phyloP scores from a whole-genome alignment of 2,113 vertebrate genomes.

The Epinephelus lanceolatus region DNA sequence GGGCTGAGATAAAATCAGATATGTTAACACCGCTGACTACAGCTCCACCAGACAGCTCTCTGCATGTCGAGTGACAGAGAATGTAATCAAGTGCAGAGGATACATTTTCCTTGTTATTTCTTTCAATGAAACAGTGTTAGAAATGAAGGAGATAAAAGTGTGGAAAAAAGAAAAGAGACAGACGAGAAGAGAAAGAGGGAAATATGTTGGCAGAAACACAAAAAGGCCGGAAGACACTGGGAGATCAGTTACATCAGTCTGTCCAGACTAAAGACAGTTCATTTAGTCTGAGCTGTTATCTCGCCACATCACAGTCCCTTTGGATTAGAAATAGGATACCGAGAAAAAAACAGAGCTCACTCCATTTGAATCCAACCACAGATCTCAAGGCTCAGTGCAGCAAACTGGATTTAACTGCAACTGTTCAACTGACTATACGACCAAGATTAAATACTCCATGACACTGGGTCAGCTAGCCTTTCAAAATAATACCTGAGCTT shows the following conservation, averaged over 20 bases:
- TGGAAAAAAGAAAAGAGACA: neutral
- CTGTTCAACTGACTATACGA: constrained; percentile 19
- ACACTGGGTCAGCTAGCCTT: neutral
- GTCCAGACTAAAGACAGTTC: constrained; percentile 64
- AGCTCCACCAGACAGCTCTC: neutral
- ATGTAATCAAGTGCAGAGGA: neutral
- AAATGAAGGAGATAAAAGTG: neutral
- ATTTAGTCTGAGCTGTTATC: constrained; percentile 78
- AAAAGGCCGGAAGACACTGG: constrained; percentile 40
- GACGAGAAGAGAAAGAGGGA: neutral
- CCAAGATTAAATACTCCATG: constrained; percentile 14
- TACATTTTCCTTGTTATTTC: constrained; percentile 1
- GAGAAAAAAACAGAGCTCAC: constrained; percentile 7
- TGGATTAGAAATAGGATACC: constrained; percentile 65
- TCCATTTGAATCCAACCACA: constrained; percentile 35
- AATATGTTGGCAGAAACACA: neutral
- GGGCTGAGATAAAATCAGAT: constrained; percentile 2
- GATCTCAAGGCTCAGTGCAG: constrained; percentile 32
- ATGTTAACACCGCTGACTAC: neutral
- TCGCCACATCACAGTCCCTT: constrained; percentile 42
- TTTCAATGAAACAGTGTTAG: constrained; percentile 13
- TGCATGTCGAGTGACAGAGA: neutral
- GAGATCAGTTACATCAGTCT: constrained; percentile 64
- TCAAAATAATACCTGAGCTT: neutral
- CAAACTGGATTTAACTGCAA: constrained; percentile 3